Conservation (phyloP, 2,888 invertebrate genomes). For the Tetranychus truncatus region DNA sequence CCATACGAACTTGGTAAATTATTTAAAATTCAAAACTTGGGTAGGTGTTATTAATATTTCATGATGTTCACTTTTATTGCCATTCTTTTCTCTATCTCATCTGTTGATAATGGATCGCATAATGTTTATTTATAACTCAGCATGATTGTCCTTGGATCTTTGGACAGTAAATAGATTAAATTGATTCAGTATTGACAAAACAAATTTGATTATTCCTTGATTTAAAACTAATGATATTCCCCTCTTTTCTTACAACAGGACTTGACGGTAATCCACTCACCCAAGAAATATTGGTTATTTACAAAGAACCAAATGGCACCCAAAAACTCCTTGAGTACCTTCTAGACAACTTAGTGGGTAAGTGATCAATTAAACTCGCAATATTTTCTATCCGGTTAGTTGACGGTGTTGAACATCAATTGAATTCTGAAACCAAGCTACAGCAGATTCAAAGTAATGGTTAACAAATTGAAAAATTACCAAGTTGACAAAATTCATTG, state of each 20-base stretch:
- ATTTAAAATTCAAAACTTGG: slow-evolving; percentile 81
- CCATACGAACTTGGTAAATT: slow-evolving; percentile 94
- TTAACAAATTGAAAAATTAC: no score
- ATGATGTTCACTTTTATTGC: not conserved
- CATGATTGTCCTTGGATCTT: not conserved
- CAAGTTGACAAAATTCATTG: no score
- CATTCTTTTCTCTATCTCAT: not conserved
- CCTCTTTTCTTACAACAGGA: slow-evolving; percentile 19
- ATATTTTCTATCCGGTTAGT: not conserved
- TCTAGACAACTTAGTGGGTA: slow-evolving; percentile 88
- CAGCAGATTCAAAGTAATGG: no score
- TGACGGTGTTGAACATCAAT: no score
- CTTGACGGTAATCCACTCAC: slow-evolving; percentile 75
- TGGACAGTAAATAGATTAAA: no score
- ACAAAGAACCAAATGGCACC: slow-evolving; percentile 81
- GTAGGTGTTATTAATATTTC: slow-evolving; percentile 32
- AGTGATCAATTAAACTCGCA: slow-evolving; percentile 29
- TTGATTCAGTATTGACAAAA: no score
- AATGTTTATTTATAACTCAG: slow-evolving; percentile 15
- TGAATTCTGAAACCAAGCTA: no score
- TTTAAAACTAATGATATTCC: not conserved
- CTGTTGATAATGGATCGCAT: not conserved
- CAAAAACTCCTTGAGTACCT: slow-evolving; percentile 81
- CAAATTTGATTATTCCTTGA: not conserved
- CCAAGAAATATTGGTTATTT: slow-evolving; percentile 74